A percentile compares a stretch with the other conserved stretches of the same genome.
Conservation (phyloP, 2,797 vertebrate species). For the Gymnodraco acuticeps region DNA sequence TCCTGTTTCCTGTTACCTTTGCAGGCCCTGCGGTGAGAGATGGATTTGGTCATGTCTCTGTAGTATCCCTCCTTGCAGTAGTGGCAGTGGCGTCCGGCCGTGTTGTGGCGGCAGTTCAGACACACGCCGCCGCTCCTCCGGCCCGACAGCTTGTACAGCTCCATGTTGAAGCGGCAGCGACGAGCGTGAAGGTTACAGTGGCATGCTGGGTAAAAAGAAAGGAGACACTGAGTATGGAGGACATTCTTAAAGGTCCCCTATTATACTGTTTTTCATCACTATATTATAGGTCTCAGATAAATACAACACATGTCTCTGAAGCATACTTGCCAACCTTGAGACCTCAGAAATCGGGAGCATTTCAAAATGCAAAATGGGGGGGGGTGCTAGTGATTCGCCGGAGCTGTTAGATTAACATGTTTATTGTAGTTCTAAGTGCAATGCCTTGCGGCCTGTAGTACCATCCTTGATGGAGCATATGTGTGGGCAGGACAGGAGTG, state of each 20-base stretch:
- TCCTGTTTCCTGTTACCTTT: conserved; percentile 87
- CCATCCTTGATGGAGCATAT: too few species aligned
- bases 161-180: conserved; percentile 99
- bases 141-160: conserved; percentile 96
- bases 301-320: too few species aligned
- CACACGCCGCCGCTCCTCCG: conserved; percentile 96
- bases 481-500: too few species aligned
- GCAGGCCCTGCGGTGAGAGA: conserved; percentile 95
- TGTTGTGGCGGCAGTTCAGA: conserved; percentile 98
- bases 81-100: conserved; percentile 96
- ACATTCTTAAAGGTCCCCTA: too few species aligned
- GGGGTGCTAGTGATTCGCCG: too few species aligned
- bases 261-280: too few species aligned
- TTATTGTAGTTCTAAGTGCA: too few species aligned
- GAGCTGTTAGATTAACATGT: too few species aligned
- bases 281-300: rapidly evolving
- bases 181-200: conserved; percentile 98
- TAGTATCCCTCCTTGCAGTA: conserved; percentile 99
- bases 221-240: neutral
- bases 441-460: too few species aligned
- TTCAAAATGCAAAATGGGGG: too few species aligned
- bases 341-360: too few species aligned
- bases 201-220: conserved; percentile 85
- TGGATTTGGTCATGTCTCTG: conserved; percentile 96
- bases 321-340: too few species aligned